Evolutionary conservation across 2,797 vertebrate genomes (phyloP), one percentile per base, ranked within the genome.

Genomic region (Ptychobarbus kaznakovi): DNA sequence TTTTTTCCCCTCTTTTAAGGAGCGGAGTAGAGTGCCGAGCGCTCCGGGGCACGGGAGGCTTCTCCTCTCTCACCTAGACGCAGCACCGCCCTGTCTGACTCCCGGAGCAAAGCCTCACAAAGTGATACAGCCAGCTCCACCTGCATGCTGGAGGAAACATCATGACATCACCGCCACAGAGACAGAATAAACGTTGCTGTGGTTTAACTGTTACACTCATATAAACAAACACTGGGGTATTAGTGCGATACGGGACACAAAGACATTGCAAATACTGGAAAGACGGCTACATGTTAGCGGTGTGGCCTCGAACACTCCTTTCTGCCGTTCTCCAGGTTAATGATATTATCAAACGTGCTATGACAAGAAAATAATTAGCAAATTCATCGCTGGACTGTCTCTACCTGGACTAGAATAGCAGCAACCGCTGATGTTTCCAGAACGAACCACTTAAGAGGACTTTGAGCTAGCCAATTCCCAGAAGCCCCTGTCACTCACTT

Each of bases 401-500:
- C 86, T 89, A 92, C 91, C 93, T 94, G 91, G 92, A 94, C 92
- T 90, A 92, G 92, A 95, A 93, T 95, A 94, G 95, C 94, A 95
- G 95, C 95, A 95, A 95, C 94, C 95, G 95, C 94, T 94, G 93
- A 94, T 95, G 93, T 95, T 95, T 95, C 94, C 94, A 92, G 95
- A 94, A 93, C 93, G 93, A 95, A 94, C 95, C 95, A 95, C 95
- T 95, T 94, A 95, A 94, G 93, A 95, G 93, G 93, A 94, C 94
- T 95, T 94, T 92, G 92, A 92, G 92, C 93, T 90, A 91, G 93
- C 93, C 94, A 94, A 94, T 96, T 96, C 95, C 95, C 95, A 95
- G 94, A 95, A 95, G 95, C 94, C 92, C 92, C 95, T 95, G 95
- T 96, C 95, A 96, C 92, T 95, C 95, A 95, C 92, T 93, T 91